These are phyloP conservation scores for Enteromius fasciolatus DNA, from an alignment of 2,797 vertebrate species.

Conservation along the genomic window DNA sequence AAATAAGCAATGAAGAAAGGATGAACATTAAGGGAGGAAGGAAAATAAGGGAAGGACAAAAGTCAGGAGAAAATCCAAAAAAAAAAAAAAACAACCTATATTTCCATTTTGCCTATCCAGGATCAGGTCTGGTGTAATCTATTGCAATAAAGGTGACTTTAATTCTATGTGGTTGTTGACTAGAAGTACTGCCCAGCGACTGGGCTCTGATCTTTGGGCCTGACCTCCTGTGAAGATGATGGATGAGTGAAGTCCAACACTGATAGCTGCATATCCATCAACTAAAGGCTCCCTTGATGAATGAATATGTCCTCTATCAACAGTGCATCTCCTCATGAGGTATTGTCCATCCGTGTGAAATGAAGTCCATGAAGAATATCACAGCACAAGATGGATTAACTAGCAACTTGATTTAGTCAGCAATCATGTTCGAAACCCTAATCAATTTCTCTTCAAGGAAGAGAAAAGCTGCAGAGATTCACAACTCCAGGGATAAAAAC, in stretches of 20 bases:
- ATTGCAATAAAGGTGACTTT: constrained; percentile 56
- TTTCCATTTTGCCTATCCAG: not conserved
- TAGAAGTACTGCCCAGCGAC: constrained; percentile 58
- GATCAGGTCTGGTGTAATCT: constrained; percentile 24
- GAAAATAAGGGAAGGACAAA: not conserved
- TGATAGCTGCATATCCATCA: constrained; percentile 79
- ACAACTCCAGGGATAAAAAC: constrained; percentile 1
- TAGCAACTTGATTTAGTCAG: constrained; percentile 74
- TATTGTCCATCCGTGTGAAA: constrained; percentile 68
- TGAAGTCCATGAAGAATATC: constrained; percentile 73
- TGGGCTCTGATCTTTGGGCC: constrained; percentile 80
- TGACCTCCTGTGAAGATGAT: constrained; percentile 74
- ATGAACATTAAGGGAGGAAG: too few species aligned
- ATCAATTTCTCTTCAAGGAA: constrained; percentile 28
- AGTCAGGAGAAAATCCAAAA: not conserved
- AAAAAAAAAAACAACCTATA: not conserved
- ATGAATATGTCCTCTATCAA: constrained; percentile 81
- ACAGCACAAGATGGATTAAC: constrained; percentile 78
- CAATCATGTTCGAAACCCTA: constrained; percentile 49
- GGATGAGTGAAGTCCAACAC: constrained; percentile 72
- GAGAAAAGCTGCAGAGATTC: constrained; percentile 8
- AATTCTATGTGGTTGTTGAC: constrained; percentile 50
- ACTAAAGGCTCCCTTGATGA: constrained; percentile 73
- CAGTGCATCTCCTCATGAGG: constrained; percentile 79
- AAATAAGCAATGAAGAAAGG: not conserved